Base-by-base conservation (phyloP, 2,113 vertebrate genomes). In the Calyptomena viridis region DNA sequence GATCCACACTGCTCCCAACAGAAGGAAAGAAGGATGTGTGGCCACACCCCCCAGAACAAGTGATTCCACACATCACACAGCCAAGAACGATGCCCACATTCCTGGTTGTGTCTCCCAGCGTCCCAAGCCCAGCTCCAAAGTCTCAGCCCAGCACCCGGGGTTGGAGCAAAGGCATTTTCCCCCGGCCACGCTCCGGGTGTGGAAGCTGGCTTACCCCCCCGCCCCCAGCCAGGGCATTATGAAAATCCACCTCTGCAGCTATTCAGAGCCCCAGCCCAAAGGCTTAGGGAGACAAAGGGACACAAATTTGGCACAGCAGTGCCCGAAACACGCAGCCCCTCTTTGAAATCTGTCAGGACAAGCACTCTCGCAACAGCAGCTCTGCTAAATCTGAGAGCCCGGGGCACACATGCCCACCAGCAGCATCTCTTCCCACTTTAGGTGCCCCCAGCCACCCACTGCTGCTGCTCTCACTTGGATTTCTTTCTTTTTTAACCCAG, bases 241-340 rank as follows among this genome's bases (percentile, higher is more conserved):
- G 58, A 82, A 96, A 89, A 93, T 73, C 37, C 68, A 80, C 75
- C 67, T 83, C 93, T 80, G 87, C 87, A 86, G 95, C 93, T 73
- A 90, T 93, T 95, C 71, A 89, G 40, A 33, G 91, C 71, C 52
- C 75, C 67, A 85, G 86, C 83, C 95, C 88, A 23, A 84, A 63
- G 80, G 94, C 96, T 96, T 96, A 96, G 90, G 0, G n/a, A 90
- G 40, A 97, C 95, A 96, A 96, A 93, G 73, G 84, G 82, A 40
- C 73, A 46, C 1, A 11, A 95, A 78, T 92, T 80, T 77, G 82
- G 92, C 87, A 90, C 74, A 58, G 72, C 87, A 50, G 71, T 0
- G 7, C 82, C 90, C 39, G 72, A 80, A 93, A 90, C 69, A 60
- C 62, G 11, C 46, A 85, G 87, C 33, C 15, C 63, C 60, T 53